Percentiles rank a stretch among this genome's conserved stretches.
Evolutionary conservation across 2,797 vertebrate species (phyloP).

Genomic region (Rhynchonycteris naso): DNA sequence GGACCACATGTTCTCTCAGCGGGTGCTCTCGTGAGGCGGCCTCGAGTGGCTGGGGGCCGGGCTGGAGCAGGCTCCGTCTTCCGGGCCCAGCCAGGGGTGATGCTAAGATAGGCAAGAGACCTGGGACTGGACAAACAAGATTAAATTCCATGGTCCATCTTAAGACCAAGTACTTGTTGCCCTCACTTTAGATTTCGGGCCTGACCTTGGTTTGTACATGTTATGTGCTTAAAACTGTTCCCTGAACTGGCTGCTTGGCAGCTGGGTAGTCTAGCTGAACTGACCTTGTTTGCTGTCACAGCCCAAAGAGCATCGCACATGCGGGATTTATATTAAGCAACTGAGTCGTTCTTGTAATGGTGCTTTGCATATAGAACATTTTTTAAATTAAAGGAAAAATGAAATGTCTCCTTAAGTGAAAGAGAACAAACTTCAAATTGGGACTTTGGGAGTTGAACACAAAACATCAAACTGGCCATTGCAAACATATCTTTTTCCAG

Average conservation of each 20-base stretch:
- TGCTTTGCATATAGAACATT: constrained; percentile 69
- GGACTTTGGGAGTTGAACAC: constrained; percentile 57
- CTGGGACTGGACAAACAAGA: constrained; percentile 44
- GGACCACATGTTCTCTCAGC: neutral
- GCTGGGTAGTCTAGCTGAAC: constrained; percentile 22
- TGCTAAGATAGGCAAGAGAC: constrained; percentile 44
- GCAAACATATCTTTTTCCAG: constrained; percentile 52
- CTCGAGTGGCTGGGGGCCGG: neutral
- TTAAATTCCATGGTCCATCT: constrained; percentile 65
- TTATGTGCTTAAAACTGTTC: neutral
- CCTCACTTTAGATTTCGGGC: constrained; percentile 46
- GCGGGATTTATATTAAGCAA: constrained; percentile 34
- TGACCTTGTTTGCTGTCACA: constrained; percentile 43
- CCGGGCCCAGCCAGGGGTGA: neutral
- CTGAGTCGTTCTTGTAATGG: neutral
- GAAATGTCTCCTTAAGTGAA: constrained; percentile 65
- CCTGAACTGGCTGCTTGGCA: neutral
- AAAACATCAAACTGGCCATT: constrained; percentile 51
- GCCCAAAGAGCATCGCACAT: neutral
- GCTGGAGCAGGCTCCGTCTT: neutral
- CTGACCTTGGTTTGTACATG: constrained; percentile 36
- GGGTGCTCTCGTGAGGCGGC: neutral
- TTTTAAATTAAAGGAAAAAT: constrained; percentile 65
- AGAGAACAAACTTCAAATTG: constrained; percentile 59
- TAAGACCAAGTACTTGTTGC: constrained; percentile 47